Base-by-base conservation (phyloP, 2,888 invertebrate species). In the Drosophila paucipuncta region DNA sequence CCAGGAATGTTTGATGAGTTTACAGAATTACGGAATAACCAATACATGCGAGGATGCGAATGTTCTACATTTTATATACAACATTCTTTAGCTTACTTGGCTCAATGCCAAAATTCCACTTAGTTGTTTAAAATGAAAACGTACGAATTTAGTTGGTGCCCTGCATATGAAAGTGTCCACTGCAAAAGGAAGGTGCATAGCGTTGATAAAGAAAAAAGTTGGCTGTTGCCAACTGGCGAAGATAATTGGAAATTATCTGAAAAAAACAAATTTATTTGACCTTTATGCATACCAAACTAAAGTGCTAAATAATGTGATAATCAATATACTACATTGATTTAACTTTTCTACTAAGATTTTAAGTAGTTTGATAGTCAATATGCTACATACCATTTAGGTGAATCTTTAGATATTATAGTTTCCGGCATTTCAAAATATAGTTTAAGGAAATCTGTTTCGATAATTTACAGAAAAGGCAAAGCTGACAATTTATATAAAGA, bases 71-170 rank as follows among this genome's bases (percentile, higher is more conserved):
- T 89, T 76, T 54, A 77, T 71, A 76, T 75, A 87, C 75, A 84
- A 77, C 66, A 91, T 87, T 89, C 85, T 72, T 89, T 57, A 62
- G 75, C 60, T 85, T 72, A 74, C 72, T 87, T 87, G 87, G 87
- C 85, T 70, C 58, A 53, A 31, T 66, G 91, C 91, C 91, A 88
- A 83, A 80, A 89, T 88, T 83, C 81, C 88, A 76, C 69, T 73
- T 77, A 52, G 68, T 71, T 81, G 63, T 76, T 65, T 53, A 31
- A 65, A 80, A 70, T 65, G 49, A 65, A 71, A 79, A 64, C 65
- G 65, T 79, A 62, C 73, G 59, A 76, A 78, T 85, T 80, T 78
- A 78, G 73, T 75, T 74, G 69, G 68, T 85, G 75, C 73, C 70
- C 75, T 78, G 81, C 69, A 59, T 63, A 60, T 71, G 53, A 59